Evolutionary conservation across 37 sponge, comb jelly and placozoan species (phyloP).

Genomic region (Halichondria panicea): DNA sequence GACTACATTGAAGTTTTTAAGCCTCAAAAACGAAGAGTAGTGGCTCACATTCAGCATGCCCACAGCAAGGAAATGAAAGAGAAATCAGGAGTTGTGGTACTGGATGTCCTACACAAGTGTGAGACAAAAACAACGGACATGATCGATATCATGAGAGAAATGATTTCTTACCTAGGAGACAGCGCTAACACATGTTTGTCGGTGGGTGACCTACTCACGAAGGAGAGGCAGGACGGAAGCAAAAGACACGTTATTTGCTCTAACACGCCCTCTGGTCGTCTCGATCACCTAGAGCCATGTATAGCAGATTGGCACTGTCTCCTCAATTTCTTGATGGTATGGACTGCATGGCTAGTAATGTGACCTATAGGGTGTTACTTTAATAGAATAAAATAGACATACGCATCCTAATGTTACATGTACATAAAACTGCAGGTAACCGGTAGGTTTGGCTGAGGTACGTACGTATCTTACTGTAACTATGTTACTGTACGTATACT

Average conservation of each 20-base stretch:
- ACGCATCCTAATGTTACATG: too few relatives aligned
- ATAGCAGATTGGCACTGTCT: conserved; percentile 42
- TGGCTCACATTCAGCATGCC: conserved; percentile 15
- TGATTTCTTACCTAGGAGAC: conserved; percentile 25
- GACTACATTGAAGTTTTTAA: conserved; percentile 14
- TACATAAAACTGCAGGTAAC: too few relatives aligned
- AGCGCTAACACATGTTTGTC: neutral
- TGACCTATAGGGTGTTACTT: too few relatives aligned
- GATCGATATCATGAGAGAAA: conserved; percentile 31
- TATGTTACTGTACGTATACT: too few relatives aligned
- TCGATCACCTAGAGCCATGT: conserved; percentile 11
- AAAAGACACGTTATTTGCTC: conserved; percentile 25
- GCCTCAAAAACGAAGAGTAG: neutral
- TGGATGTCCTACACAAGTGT: conserved; percentile 36
- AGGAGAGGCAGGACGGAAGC: conserved; percentile 14
- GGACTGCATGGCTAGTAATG: too few relatives aligned
- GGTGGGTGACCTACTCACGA: conserved; percentile 46
- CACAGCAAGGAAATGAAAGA: conserved; percentile 21
- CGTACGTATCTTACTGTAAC: too few relatives aligned
- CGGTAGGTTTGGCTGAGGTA: too few relatives aligned
- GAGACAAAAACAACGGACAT: conserved; percentile 31
- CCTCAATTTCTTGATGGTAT: too few relatives aligned
- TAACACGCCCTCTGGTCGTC: conserved; percentile 15
- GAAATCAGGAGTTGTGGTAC: conserved; percentile 24
- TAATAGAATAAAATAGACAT: too few relatives aligned